Evolutionary conservation across 2,113 vertebrate genomes (phyloP), one percentile per base, ranked within the genome.

Genomic region (Calyptomena viridis): DNA sequence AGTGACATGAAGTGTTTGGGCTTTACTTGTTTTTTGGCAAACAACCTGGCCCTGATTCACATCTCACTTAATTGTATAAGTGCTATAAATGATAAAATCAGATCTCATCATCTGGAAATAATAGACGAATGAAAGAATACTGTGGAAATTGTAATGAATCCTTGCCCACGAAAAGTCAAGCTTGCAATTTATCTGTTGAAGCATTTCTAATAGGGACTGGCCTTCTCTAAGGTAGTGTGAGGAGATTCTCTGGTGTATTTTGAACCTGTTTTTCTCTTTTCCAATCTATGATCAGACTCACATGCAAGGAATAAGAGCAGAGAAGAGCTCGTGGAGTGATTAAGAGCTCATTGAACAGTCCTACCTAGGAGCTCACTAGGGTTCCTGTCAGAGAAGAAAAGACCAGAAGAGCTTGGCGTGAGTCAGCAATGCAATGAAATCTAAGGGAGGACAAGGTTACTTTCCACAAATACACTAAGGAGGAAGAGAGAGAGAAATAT

Each of bases 1-100:
- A 93, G 53, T 96, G 92, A 91, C 6, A 55, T 90, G 58, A 90
- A 93, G 44, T 95, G 80, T 94, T 96, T 88, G 78, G 75, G 37
- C 92, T 95, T 90, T 86, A 74, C 75, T 96, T 95, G 79, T 75
- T 89, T 95, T 95, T 96, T 95, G 92, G 88, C 93, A 93, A 96
- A 93, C 49, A 90, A 88, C 33, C 93, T 91, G 64, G 88, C 33
- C 69, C 62, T 62, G 55, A 84, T 93, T 96, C 86, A 94, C 69
- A 76, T 92, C 95, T 96, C 94, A 95, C 95, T 97, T 95, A 95
- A 92, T 95, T 87, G 93, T 85, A 0, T 79, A 96, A 93, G 91
- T 95, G 93, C 64, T 95, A 67, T 62, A 88, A 88, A 76, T 1
- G 31, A 93, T 95, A 89, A 93, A 93, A 89, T 87, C 77, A 93